Base-by-base conservation (phyloP, 2,797 vertebrate species). In the Cichlasoma orientale region DNA sequence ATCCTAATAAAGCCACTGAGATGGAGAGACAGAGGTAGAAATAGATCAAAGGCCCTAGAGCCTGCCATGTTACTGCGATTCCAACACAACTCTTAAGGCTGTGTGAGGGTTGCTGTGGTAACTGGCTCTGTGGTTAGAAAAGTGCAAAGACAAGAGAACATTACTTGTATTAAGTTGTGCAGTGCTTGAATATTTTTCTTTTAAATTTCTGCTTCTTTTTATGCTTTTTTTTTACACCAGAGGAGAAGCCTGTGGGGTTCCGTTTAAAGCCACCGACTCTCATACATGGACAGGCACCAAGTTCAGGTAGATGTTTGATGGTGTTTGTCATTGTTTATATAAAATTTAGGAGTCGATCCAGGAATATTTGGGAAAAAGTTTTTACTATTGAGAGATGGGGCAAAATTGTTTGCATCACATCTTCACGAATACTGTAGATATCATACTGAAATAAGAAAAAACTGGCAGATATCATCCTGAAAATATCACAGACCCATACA, bases 201-300 rank as follows among this genome's bases (percentile, higher is more conserved):
- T 53, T 56, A 0, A 75, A 80, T 54, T 53, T 85, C 36, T 74
- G 25, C 36, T 29, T 54, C 66, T 29, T 72, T 29, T 77, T 86
- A 19, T 85, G 68, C 72, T 86, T 55, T 19, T 86, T 55, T 19
- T n/a, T 90, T 11, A 86, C 90, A 87, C 25, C 88, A 99, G 98
- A 99, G 91, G 98, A 99, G 77, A 99, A 99, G 93, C 97, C 97
- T 68, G 95, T 97, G 50, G 98, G 97, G 57, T 99, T 99, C 94
- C 96, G 98, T 82, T 95, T 99, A 93, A 99, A 99, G 91, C 98
- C 98, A 1, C 98, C 98, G 1, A 99, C 97, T 44, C 96, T 99
- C 77, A 99, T 99, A 92, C 98, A 99, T 29, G 98, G 98, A 75
- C 98, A 99, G 89, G 98, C 98, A 11, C 98, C 98, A 12, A 99